These are phyloP conservation scores for Hippocampus mohnikei DNA, from an alignment of 2,113 vertebrate species.

Conservation along the genomic window DNA sequence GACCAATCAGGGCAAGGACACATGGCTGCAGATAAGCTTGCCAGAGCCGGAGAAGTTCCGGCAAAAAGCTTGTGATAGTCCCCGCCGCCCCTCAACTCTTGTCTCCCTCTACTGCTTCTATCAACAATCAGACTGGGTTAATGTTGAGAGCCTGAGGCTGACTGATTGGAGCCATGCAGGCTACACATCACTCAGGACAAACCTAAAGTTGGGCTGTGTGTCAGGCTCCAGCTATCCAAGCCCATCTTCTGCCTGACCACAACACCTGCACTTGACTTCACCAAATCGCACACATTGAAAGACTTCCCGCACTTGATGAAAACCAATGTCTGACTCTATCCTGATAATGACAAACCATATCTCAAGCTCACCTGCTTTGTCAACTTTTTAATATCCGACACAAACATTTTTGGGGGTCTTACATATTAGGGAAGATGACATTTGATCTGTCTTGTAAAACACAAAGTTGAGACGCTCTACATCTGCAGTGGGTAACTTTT, in stretches of 20 bases:
- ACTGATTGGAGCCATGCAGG: constrained; percentile 68
- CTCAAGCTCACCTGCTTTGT: constrained; percentile 27
- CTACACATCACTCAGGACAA: constrained; percentile 59
- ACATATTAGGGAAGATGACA: constrained; percentile 7
- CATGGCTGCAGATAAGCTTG: constrained; percentile 55
- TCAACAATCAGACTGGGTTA: constrained; percentile 67
- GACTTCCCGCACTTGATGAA: constrained; percentile 24
- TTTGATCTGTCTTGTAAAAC: constrained; percentile 36
- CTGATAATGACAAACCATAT: constrained; percentile 26
- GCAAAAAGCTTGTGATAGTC: constrained; percentile 52
- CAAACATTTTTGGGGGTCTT: constrained; percentile 26
- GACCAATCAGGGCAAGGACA: constrained; percentile 66
- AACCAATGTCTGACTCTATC: constrained; percentile 22
- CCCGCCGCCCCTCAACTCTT: constrained; percentile 6
- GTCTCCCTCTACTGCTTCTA: constrained; percentile 47
- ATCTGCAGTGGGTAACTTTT: constrained; percentile 51
- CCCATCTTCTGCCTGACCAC: constrained; percentile 37
- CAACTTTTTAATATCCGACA: constrained; percentile 5
- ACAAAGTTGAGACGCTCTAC: constrained; percentile 6
- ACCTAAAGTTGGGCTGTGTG: constrained; percentile 28
- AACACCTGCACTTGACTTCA: constrained; percentile 26
- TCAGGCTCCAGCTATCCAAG: constrained; percentile 35
- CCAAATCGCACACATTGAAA: constrained; percentile 31
- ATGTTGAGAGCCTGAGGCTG: constrained; percentile 54
- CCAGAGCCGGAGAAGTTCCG: constrained; percentile 51